Conservation (phyloP, 2,797 vertebrate species). For the Neopelma chrysocephalum region DNA sequence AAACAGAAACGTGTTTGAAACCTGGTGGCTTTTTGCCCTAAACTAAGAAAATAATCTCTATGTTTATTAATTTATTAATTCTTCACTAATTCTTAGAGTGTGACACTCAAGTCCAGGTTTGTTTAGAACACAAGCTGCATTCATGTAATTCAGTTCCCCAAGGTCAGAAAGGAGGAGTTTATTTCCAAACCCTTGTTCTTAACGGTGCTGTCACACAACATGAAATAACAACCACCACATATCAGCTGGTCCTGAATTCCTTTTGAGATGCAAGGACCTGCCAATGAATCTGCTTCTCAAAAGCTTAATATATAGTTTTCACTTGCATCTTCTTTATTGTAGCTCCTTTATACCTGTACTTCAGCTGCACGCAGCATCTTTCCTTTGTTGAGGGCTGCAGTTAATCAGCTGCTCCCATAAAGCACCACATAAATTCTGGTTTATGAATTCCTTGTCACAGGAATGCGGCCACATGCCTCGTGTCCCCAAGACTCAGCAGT, state of each 20-base stretch:
- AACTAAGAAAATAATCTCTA: background rate
- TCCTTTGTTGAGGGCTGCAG: constrained; percentile 10
- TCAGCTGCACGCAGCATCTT: constrained; percentile 2
- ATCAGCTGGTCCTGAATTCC: background rate
- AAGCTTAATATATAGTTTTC: constrained; percentile 36
- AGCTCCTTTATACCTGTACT: background rate
- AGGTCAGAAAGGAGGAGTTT: constrained; percentile 1
- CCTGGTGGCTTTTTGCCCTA: background rate
- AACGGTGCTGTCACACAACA: rapidly evolving
- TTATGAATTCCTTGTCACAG: constrained; percentile 30
- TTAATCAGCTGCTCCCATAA: constrained; percentile 49
- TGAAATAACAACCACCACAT: background rate
- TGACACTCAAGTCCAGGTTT: background rate
- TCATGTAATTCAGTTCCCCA: background rate
- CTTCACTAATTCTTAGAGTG: background rate
- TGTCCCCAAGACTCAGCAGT: background rate
- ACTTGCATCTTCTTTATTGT: constrained; percentile 34
- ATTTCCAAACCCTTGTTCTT: background rate
- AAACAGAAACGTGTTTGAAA: background rate
- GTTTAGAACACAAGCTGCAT: background rate
- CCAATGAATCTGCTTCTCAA: constrained; percentile 26
- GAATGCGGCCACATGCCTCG: background rate
- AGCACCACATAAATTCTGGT: constrained; percentile 9
- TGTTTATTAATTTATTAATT: background rate
- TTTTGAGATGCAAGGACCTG: background rate